Evolutionary conservation across 2,888 invertebrate species (phyloP), one percentile per base, ranked within the genome.

Genomic region (Cyrtodaria siliqua): DNA sequence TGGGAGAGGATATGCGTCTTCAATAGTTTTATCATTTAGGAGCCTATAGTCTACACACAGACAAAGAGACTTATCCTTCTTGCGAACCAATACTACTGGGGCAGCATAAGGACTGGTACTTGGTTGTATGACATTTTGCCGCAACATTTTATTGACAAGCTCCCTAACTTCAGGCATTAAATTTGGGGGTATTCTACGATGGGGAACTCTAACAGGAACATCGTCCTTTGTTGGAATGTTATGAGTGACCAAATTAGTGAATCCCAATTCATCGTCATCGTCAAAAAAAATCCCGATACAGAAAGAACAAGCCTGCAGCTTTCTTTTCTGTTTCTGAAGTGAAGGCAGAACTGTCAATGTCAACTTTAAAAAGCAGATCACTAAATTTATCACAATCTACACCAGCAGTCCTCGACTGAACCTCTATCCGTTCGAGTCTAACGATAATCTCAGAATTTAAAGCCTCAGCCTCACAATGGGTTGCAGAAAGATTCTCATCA

Each of bases 31-130:
- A n/a, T n/a, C n/a, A n/a, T n/a, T n/a, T n/a, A n/a, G n/a, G n/a
- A n/a, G n/a, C n/a, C n/a, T n/a, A n/a, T 64, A 83, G 29, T 83
- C 83, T 0, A 78, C 76, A 42, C 73, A 77, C 9, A 77, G 20
- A 12, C 82, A 49, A 18, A 77, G 16, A 2, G 23, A 38, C 0
- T 60, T 57, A 33, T 61, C 56, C 18, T 74, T 77, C 49, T 83
- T 80, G 20, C 71, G 23, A 1, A 75, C 80, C 12, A 83, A n/a
- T 23, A 81, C 75, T 24, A 83, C 64, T 18, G 69, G 70, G 20
- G 70, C 50, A 24, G 69, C 70, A 53, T 78, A 83, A 23, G 71
- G 72, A 55, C 66, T 69, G 2, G 9, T 53, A 56, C 73, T 74
- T 23, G 56, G 49, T 40, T 61, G 50, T 23, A 78, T 79, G 16